Percentiles rank a stretch among this genome's conserved stretches.
Conservation (phyloP, 2,797 vertebrate species). For the Eurystomus glaucurus region DNA sequence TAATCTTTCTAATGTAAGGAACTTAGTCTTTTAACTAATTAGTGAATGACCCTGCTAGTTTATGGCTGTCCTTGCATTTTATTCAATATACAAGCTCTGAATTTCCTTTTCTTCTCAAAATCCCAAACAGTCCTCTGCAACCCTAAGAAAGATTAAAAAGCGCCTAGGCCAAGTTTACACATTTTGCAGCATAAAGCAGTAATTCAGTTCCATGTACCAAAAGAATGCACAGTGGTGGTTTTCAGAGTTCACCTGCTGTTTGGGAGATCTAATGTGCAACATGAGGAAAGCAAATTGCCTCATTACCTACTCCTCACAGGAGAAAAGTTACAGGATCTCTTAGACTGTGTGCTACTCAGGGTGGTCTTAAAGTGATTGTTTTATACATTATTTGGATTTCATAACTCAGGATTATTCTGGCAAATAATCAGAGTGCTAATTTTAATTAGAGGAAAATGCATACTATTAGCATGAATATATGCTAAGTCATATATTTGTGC, state of each 20-base stretch:
- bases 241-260: slow-evolving; percentile 26
- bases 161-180: not conserved
- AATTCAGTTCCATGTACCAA: not conserved
- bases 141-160: not conserved
- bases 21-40: not conserved
- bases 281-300: slow-evolving; percentile 35
- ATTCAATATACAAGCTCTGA: not conserved
- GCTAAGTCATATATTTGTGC: not conserved
- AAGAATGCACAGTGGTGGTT: not conserved
- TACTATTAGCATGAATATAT: not conserved
- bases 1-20: not conserved
- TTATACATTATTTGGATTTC: slow-evolving; percentile 39
- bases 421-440: slow-evolving; percentile 12
- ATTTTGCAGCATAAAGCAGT: not conserved
- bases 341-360: not conserved
- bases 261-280: not conserved
- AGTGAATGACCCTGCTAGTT: not conserved
- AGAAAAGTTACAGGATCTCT: slow-evolving; percentile 16
- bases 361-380: slow-evolving; percentile 15
- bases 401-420: slow-evolving; percentile 13
- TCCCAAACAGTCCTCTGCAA: not conserved
- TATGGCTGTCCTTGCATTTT: not conserved
- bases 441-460: slow-evolving; percentile 3
- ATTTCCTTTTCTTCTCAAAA: slow-evolving; percentile 20
- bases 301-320: not conserved